phyloP scores from a whole-genome alignment of 2,888 invertebrate genomes.

The Melanargia galathea region DNA sequence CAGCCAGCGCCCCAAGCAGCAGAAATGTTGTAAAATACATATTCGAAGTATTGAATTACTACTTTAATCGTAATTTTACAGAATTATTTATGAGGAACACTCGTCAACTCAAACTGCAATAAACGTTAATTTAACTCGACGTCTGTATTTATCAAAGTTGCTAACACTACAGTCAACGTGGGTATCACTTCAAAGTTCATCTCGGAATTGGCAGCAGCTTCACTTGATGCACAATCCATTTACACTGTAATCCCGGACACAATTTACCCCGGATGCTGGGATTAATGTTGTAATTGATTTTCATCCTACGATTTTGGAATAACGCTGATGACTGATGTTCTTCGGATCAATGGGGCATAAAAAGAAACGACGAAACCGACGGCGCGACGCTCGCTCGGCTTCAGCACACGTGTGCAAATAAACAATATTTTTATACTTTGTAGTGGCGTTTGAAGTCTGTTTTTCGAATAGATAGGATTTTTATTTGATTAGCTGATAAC shows the following conservation, averaged over 20 bases:
- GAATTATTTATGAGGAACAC: too few relatives aligned
- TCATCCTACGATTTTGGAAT: neutral
- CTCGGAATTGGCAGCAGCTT: conserved; percentile 2
- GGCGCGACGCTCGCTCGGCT: too few relatives aligned
- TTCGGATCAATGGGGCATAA: neutral
- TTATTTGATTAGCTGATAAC: too few relatives aligned
- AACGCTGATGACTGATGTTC: neutral
- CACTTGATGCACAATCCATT: conserved; percentile 26
- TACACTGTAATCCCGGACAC: conserved; percentile 6
- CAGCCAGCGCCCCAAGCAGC: too few relatives aligned
- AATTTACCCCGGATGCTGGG: conserved; percentile 4
- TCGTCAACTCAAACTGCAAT: neutral
- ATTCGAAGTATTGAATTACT: too few relatives aligned
- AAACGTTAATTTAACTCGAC: neutral
- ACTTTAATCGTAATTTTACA: too few relatives aligned
- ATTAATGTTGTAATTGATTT: conserved; percentile 6
- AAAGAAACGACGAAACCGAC: too few relatives aligned
- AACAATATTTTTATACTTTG: too few relatives aligned
- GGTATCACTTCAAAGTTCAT: conserved; percentile 22
- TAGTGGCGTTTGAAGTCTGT: too few relatives aligned
- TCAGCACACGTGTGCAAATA: too few relatives aligned
- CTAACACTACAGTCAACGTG: conserved; percentile 1
- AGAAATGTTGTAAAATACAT: too few relatives aligned
- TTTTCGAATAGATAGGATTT: too few relatives aligned
- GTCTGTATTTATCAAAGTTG: conserved; percentile 9